A percentile compares a stretch with the other conserved stretches of the same genome.
phyloP scores from a whole-genome alignment of 2,888 invertebrate species.

The Ormia ochracea region DNA sequence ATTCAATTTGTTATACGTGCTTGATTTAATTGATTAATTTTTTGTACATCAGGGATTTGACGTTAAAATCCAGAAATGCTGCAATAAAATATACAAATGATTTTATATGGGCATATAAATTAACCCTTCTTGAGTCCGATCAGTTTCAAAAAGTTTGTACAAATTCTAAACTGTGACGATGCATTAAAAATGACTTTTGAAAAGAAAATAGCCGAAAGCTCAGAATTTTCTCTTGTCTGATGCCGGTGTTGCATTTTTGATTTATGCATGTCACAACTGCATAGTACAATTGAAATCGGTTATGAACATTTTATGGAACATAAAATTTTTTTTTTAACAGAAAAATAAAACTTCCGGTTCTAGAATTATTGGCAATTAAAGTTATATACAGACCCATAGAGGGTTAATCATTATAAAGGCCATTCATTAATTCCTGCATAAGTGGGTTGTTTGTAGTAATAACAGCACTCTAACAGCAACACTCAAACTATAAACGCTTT shows the following conservation, averaged over 20 bases:
- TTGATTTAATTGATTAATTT: conserved; percentile 59
- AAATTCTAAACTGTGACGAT: no score
- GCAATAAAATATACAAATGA: no score
- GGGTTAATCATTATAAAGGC: conserved; percentile 5
- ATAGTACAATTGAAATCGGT: no score
- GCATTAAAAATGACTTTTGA: no score
- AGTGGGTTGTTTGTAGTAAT: neutral
- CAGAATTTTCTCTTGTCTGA: no score
- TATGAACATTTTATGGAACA: no score
- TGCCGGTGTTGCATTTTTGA: no score
- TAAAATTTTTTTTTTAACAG: no score
- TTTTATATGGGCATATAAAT: neutral
- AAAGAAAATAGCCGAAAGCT: no score
- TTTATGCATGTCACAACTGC: no score
- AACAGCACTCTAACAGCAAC: neutral
- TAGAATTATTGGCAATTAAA: neutral
- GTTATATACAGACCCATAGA: neutral
- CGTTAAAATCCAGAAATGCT: neutral
- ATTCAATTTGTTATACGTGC: conserved; percentile 52
- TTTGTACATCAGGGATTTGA: conserved; percentile 28
- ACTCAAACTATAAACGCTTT: neutral
- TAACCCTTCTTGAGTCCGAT: neutral
- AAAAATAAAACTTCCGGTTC: no score
- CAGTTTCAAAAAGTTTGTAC: no score
- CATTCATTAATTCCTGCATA: neutral